phyloP scores from a whole-genome alignment of 2,888 invertebrate genomes.

The Liposcelis brunnea region DNA sequence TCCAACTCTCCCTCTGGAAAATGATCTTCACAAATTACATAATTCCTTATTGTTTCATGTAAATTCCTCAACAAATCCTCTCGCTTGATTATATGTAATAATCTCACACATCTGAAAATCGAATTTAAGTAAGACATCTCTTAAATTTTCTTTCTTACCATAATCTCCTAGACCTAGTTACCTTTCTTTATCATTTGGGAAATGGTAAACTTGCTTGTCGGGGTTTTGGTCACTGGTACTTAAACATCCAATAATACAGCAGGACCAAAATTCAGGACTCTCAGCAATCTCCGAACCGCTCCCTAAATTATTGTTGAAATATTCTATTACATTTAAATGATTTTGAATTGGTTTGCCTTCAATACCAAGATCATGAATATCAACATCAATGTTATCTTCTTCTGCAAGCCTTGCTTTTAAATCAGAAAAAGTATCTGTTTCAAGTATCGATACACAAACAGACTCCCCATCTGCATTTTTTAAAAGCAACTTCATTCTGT shows the following conservation, averaged over 20 bases:
- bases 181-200: not conserved
- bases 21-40: no score
- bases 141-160: not conserved
- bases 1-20: no score
- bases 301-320: not conserved
- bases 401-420: not conserved
- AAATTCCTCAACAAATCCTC: no score
- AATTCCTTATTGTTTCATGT: no score
- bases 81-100: no score
- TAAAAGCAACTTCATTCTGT: conserved; percentile 1
- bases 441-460: not conserved
- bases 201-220: not conserved
- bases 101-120: no score
- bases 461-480: not conserved
- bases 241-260: not conserved
- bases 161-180: not conserved
- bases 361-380: not conserved
- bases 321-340: not conserved
- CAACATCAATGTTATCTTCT: not conserved
- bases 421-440: not conserved
- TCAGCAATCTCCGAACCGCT: no score
- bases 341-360: not conserved
- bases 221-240: not conserved
- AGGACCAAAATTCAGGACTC: not conserved
- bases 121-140: no score